Evolutionary conservation across 2,113 vertebrate species (phyloP), one percentile per base, ranked within the genome.

Genomic region (Tragulus kanchil): DNA sequence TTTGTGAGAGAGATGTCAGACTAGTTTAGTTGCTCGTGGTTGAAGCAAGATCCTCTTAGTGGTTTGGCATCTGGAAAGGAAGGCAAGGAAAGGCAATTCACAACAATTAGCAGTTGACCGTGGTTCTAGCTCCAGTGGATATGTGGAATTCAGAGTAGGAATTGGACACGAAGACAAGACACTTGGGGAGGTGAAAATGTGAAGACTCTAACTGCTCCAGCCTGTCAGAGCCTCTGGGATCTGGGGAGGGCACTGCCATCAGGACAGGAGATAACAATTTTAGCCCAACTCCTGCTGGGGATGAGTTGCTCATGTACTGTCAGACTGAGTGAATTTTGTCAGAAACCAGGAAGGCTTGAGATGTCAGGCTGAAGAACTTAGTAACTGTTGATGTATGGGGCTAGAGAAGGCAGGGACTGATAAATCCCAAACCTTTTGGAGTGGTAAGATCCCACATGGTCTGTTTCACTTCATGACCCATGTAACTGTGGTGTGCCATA

Each of bases 381-480:
- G 95, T 75, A 87, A 69, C 21, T 64, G 10, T 79, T 64, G 50
- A 58, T 61, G 8, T 8, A 14, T 36, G n/a, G 64, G 86, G 19
- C 58, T 67, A 61, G 25, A 48, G 31, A 58, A 83, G 36, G 61
- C 77, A 87, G 90, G 58, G 56, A 31, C n/a, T 28, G 67, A 77
- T 65, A 94, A 81, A 75, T 93, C 75, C 58, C 75, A 84, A 93
- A 52, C 45, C 84, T 85, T 93, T 92, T 61, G 84, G 54, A 75
- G 36, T 54, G 26, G 31, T 36, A 59, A 67, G 67, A 62, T 89
- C 81, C 75, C 78, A 94, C 14, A 42, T 6, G 21, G 87, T 81
- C 75, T 62, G 14, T 84, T 94, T 96, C 23, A 79, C 90, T 85
- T 81, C 42, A 59, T 87, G 84, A 94, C 95, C 92, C 85, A 93